phyloP scores from a whole-genome alignment of 1,140 invertebrate genomes.

The Brachionus koreanus region DNA sequence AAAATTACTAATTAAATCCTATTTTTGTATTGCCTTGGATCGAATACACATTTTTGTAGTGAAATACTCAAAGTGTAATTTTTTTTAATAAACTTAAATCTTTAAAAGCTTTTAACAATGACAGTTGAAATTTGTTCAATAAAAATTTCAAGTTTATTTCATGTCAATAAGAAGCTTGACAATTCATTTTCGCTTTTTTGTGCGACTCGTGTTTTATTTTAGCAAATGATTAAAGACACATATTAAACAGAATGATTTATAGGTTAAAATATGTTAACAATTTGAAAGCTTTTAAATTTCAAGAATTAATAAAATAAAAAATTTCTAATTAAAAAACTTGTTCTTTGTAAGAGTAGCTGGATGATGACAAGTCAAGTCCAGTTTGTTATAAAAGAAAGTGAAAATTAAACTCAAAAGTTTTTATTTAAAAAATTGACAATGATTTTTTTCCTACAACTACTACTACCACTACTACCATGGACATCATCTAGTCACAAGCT shows the following conservation, averaged over 20 bases:
- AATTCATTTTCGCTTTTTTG: neutral
- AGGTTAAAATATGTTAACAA: neutral
- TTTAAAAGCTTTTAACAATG: neutral
- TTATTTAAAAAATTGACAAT: neutral
- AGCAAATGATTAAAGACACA: constrained; percentile 7
- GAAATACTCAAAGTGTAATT: neutral
- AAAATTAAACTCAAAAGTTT: neutral
- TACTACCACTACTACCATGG: too few relatives aligned
- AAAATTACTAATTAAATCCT: neutral
- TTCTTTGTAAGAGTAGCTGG: neutral
- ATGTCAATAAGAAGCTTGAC: neutral
- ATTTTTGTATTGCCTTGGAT: neutral
- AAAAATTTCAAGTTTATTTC: constrained; percentile 4
- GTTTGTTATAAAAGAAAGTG: neutral
- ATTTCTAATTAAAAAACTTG: constrained; percentile 1
- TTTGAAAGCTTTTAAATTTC: neutral
- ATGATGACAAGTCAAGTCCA: neutral
- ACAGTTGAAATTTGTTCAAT: constrained; percentile 7
- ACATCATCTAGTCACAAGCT: neutral
- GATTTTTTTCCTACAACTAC: neutral
- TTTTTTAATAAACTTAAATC: neutral
- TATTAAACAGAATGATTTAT: constrained; percentile 4
- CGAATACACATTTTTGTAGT: neutral
- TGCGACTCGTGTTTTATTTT: neutral
- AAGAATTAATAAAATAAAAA: neutral